phyloP scores from a whole-genome alignment of 2,113 vertebrate genomes.

The Vireo altiloquus region DNA sequence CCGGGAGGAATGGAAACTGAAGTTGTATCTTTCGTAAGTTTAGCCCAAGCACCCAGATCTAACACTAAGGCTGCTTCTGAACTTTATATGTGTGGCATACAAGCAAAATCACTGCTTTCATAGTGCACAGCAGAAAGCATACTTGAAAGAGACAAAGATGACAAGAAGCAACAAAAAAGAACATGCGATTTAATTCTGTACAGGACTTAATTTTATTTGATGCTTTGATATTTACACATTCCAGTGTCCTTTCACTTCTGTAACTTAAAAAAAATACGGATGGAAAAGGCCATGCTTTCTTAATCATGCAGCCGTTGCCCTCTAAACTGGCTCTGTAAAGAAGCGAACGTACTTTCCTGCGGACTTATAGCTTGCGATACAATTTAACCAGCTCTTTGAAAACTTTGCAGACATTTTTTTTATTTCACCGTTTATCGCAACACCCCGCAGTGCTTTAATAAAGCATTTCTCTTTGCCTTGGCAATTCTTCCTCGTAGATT shows the following conservation, averaged over 20 bases:
- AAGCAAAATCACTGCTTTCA: neutral
- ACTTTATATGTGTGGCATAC: fast-evolving
- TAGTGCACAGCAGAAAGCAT: fast-evolving
- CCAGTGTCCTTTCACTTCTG: neutral
- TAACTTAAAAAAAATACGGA: neutral
- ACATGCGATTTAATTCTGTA: neutral
- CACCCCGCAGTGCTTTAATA: neutral
- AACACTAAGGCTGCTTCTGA: neutral
- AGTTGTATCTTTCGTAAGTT: neutral
- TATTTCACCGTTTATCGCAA: neutral
- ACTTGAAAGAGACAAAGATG: neutral
- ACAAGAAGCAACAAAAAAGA: neutral
- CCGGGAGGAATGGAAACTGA: too few relatives aligned
- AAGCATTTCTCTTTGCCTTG: neutral
- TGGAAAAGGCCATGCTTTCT: neutral
- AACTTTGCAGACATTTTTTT: neutral
- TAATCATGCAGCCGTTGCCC: neutral
- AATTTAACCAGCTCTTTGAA: neutral
- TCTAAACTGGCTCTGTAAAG: neutral
- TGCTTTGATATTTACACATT: neutral
- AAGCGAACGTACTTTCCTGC: neutral
- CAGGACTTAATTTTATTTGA: neutral
- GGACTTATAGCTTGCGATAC: neutral
- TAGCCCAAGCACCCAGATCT: neutral
- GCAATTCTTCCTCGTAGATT: neutral